A percentile compares a stretch with the other conserved stretches of the same genome.
Conservation (phyloP, 2,797 vertebrate genomes). For the Hydrocynus forskahlii region DNA sequence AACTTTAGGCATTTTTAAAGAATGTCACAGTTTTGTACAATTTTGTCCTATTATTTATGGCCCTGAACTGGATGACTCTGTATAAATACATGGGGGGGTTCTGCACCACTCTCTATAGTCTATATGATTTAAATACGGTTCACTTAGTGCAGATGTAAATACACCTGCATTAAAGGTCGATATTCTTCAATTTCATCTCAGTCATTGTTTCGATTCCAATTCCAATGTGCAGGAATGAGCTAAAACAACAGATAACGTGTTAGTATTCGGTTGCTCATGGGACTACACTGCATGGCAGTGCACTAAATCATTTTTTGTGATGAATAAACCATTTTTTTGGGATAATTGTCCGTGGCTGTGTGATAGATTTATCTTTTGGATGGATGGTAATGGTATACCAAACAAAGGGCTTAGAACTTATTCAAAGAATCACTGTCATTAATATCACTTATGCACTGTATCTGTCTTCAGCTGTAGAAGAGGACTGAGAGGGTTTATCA, state of each 20-base stretch:
- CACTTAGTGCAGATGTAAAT: background rate
- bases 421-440: background rate
- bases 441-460: constrained; percentile 3
- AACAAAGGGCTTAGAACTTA: background rate
- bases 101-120: too few species aligned
- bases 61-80: too few species aligned
- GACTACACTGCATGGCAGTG: background rate
- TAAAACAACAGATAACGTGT: background rate
- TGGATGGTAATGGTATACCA: background rate
- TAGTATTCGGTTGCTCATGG: background rate
- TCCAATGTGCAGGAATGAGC: background rate
- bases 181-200: background rate
- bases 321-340: background rate
- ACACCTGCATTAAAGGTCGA: background rate
- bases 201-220: background rate
- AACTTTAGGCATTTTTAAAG: too few species aligned
- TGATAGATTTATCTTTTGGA: constrained; percentile 3
- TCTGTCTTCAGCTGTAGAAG: background rate
- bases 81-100: background rate
- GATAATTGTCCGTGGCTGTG: background rate
- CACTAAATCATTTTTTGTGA: constrained; percentile 12
- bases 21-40: too few species aligned
- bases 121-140: background rate
- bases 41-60: too few species aligned
- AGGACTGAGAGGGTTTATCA: background rate